These are phyloP conservation scores for Sebastes trivittatus DNA, from an alignment of 2,797 vertebrate species.

Conservation along the genomic window DNA sequence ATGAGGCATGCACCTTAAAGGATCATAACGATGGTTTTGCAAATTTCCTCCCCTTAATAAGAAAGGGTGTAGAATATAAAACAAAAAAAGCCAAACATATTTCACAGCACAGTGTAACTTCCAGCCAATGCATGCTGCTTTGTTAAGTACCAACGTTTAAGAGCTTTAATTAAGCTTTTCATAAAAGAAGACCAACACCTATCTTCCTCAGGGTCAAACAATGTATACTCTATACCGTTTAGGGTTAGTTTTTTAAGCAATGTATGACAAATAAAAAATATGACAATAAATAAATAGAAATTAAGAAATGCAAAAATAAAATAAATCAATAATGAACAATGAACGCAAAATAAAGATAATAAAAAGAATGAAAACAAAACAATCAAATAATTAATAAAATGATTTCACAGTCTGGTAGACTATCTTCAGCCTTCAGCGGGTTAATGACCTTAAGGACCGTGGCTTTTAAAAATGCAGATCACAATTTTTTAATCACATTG, in stretches of 20 bases:
- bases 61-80: background rate
- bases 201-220: too few relatives aligned
- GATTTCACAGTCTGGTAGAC: background rate
- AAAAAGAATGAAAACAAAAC: background rate
- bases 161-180: background rate
- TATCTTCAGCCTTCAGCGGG: background rate
- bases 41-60: background rate
- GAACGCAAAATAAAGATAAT: background rate
- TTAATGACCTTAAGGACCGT: background rate
- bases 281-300: background rate
- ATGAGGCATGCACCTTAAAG: background rate
- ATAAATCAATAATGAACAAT: background rate
- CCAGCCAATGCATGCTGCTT: background rate
- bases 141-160: background rate
- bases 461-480: background rate
- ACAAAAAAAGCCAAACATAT: background rate
- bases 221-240: too few relatives aligned
- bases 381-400: background rate
- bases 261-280: background rate
- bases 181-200: too few relatives aligned
- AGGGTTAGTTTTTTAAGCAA: background rate
- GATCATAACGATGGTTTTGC: conserved; percentile 1
- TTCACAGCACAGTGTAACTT: background rate
- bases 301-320: background rate
- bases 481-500: background rate